Conservation (phyloP, 2,797 vertebrate species). For the Enteromius afrohamiltoni region DNA sequence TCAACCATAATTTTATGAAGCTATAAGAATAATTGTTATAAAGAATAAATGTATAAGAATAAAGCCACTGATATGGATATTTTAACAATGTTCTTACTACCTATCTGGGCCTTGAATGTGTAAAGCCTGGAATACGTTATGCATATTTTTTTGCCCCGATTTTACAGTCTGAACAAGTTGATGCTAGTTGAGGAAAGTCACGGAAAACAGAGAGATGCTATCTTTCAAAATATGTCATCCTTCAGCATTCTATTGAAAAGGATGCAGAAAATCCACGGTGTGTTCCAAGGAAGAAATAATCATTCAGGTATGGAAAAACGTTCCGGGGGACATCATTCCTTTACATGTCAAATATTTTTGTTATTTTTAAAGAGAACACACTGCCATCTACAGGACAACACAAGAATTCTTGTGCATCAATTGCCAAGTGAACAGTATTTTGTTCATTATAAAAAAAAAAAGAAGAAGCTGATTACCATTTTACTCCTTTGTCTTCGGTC, state of each 20-base stretch:
- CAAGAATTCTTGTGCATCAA: neutral
- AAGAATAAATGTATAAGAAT: no score
- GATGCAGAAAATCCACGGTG: neutral
- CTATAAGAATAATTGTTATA: neutral
- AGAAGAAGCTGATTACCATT: no score
- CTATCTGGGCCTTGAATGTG: no score
- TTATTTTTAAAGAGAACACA: neutral
- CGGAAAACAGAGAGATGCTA: neutral
- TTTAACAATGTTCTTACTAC: no score
- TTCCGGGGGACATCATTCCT: neutral
- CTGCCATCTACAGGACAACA: slow-evolving; percentile 38
- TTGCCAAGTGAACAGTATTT: neutral
- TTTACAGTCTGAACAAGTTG: no score
- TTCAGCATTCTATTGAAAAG: neutral
- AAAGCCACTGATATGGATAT: no score
- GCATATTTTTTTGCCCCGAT: no score
- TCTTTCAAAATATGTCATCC: neutral
- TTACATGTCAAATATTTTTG: no score
- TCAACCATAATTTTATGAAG: neutral
- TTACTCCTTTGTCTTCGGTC: neutral
- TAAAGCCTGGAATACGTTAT: no score
- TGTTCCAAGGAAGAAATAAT: neutral
- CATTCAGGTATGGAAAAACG: neutral
- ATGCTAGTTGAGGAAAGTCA: neutral
- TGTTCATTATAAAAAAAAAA: neutral